phyloP scores from a whole-genome alignment of 1,140 invertebrate genomes.

The Mycetomoellerius zeteki region DNA sequence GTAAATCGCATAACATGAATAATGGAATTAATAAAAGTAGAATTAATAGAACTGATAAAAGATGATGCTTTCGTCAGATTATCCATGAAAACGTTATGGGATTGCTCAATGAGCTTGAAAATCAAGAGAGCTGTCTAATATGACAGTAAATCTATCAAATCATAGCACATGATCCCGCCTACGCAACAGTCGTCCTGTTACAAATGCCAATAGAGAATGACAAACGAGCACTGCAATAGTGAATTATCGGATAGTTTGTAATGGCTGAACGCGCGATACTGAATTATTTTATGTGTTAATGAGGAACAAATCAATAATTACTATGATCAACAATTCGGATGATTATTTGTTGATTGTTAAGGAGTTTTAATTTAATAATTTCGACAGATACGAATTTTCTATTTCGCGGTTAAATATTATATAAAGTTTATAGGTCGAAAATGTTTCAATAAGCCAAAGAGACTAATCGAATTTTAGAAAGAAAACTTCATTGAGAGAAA shows the following conservation, averaged over 20 bases:
- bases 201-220: constrained; percentile 58
- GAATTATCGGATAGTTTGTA: constrained; percentile 32
- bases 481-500: not conserved
- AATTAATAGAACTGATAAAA: constrained; percentile 38
- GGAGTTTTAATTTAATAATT: not conserved
- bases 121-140: constrained; percentile 41
- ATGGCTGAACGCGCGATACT: not conserved
- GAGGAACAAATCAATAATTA: constrained; percentile 29
- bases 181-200: constrained; percentile 54
- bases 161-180: constrained; percentile 25
- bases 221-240: constrained; percentile 32
- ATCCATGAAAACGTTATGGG: constrained; percentile 4
- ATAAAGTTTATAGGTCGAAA: not conserved
- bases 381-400: not conserved
- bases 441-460: not conserved
- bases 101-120: constrained; percentile 63
- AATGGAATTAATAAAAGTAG: not conserved
- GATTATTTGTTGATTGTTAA: not conserved
- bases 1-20: not conserved
- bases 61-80: constrained; percentile 1
- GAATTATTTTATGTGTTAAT: constrained; percentile 50
- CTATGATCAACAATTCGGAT: not conserved
- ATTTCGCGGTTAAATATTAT: not conserved
- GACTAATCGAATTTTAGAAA: not conserved
- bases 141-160: constrained; percentile 39